Percentiles rank a stretch among this genome's conserved stretches.
phyloP scores from a whole-genome alignment of 2,113 vertebrate species.

The Labeo catla region DNA sequence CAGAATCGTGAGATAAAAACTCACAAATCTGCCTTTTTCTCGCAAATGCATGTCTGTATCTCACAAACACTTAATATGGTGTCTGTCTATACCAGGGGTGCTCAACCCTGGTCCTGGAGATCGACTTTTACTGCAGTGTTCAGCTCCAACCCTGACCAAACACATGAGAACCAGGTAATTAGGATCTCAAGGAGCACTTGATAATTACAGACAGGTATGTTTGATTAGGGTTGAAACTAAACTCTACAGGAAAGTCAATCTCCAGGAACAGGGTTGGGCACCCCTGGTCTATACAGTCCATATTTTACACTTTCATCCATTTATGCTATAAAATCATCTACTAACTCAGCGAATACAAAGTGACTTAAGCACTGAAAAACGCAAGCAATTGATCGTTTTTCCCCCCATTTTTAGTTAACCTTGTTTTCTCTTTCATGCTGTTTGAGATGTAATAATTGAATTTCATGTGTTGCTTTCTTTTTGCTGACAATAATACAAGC shows the following conservation, averaged over 20 bases:
- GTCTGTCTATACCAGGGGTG: neutral
- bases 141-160: too few species aligned
- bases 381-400: neutral
- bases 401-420: neutral
- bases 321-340: neutral
- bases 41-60: too few species aligned
- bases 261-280: too few species aligned
- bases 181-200: too few species aligned
- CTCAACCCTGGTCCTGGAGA: too few species aligned
- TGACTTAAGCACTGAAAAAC: neutral
- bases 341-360: neutral
- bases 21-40: too few species aligned
- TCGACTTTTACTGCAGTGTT: too few species aligned
- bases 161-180: too few species aligned
- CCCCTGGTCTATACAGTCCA: neutral
- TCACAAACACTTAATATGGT: neutral
- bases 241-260: too few species aligned
- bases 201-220: too few species aligned
- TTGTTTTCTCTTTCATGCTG: neutral
- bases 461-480: neutral
- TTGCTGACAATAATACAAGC: neutral
- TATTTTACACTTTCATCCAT: neutral
- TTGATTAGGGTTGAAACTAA: too few species aligned
- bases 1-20: too few species aligned
- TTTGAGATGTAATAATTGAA: slow-evolving; percentile 2